Conservation (phyloP, 2,797 vertebrate genomes). For the Pantherophis vulpinus region DNA sequence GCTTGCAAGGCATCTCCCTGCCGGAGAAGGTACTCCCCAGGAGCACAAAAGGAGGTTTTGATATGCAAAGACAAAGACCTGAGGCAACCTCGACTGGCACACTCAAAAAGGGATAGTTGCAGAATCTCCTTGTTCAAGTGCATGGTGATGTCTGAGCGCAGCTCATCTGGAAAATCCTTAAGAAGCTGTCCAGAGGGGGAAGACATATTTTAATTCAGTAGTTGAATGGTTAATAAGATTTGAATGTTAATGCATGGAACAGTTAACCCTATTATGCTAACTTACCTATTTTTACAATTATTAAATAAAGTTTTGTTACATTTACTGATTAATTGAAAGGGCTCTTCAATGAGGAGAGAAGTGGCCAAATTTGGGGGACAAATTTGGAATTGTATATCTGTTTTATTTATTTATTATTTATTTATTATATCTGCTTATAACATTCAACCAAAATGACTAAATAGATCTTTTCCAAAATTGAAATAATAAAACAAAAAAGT, state of each 20-base stretch:
- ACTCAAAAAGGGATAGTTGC: constrained; percentile 91
- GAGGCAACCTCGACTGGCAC: constrained; percentile 93
- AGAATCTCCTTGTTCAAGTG: constrained; percentile 98
- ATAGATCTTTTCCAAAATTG: not conserved
- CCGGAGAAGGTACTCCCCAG: constrained; percentile 93
- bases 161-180: constrained; percentile 95
- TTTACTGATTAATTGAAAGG: not conserved
- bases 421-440: not conserved
- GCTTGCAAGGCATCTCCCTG: constrained; percentile 96
- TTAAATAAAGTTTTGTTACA: not conserved
- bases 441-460: not conserved
- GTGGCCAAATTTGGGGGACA: not conserved
- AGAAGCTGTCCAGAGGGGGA: constrained; percentile 78
- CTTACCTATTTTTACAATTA: not conserved
- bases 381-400: not conserved
- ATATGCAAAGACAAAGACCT: constrained; percentile 96
- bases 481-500: not conserved
- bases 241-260: not conserved
- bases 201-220: not conserved
- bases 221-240: not conserved
- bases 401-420: not conserved
- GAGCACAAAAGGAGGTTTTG: constrained; percentile 97
- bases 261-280: not conserved
- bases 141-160: constrained; percentile 98
- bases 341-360: not conserved